phyloP scores from a whole-genome alignment of 64 coral and sea anemone genomes.

The Stichodactyla helianthus region DNA sequence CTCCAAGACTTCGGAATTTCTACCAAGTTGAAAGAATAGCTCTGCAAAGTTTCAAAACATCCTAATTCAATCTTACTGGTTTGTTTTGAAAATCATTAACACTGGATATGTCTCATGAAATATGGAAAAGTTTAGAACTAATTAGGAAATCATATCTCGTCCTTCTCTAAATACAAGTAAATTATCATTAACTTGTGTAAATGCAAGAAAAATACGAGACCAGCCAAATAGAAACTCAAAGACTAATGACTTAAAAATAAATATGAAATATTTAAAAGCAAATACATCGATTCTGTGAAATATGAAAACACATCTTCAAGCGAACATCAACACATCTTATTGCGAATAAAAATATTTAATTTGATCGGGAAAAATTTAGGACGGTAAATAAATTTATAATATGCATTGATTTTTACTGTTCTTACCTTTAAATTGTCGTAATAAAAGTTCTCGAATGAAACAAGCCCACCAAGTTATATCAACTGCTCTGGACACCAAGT shows the following conservation, averaged over 20 bases:
- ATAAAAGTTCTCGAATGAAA: not conserved
- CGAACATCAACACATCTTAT: too few species aligned
- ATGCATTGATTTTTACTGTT: not conserved
- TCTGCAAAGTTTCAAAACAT: too few species aligned
- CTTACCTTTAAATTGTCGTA: not conserved
- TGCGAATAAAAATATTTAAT: not conserved
- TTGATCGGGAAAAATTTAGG: not conserved
- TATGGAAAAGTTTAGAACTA: not conserved
- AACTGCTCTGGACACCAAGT: constrained; percentile 1
- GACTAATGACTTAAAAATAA: not conserved
- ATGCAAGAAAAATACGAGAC: not conserved
- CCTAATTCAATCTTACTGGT: not conserved
- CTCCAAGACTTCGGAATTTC: not conserved
- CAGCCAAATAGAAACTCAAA: not conserved
- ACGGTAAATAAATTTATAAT: not conserved
- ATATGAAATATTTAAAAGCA: too few species aligned
- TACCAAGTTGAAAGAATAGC: not conserved
- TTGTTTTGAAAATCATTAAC: constrained; percentile 4
- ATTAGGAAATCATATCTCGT: not conserved
- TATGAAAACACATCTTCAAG: too few species aligned
- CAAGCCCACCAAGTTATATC: not conserved
- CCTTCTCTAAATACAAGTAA: too few species aligned
- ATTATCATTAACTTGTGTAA: not conserved
- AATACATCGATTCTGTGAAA: too few species aligned
- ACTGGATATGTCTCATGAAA: not conserved